These are phyloP conservation scores for Bradynema listronoti DNA, from an alignment of 1,140 invertebrate genomes.

Conservation along the genomic window DNA sequence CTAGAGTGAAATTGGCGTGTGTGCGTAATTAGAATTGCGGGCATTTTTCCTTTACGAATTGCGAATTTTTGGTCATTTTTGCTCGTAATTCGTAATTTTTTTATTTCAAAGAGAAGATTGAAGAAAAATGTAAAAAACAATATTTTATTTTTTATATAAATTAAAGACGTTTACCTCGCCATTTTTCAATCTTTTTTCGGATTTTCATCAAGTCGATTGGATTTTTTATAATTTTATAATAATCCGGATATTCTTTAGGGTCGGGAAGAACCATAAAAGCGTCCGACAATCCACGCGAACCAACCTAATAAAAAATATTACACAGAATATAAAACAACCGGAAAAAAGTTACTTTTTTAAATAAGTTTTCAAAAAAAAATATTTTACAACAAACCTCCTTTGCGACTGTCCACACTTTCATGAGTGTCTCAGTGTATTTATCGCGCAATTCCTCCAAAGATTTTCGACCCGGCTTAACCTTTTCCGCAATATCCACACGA, in stretches of 20 bases:
- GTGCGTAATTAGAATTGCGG: too few relatives aligned
- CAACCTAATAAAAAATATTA: constrained; percentile 64
- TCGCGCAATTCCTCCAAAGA: constrained; percentile 43
- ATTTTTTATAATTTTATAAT: constrained; percentile 92
- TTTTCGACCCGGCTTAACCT: constrained; percentile 40
- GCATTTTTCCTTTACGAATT: too few relatives aligned
- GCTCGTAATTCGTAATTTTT: too few relatives aligned
- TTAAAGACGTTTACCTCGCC: constrained; percentile 28
- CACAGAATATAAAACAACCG: neutral
- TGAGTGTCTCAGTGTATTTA: constrained; percentile 33
- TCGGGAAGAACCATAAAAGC: constrained; percentile 93
- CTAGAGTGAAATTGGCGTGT: too few relatives aligned
- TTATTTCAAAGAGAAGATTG: too few relatives aligned
- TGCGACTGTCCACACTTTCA: constrained; percentile 42
- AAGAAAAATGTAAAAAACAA: too few relatives aligned
- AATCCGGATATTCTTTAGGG: constrained; percentile 85
- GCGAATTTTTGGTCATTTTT: too few relatives aligned
- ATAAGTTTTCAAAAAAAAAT: too few relatives aligned
- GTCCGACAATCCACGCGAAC: constrained; percentile 76
- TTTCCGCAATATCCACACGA: constrained; percentile 20
- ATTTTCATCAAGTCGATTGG: constrained; percentile 95
- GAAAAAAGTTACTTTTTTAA: too few relatives aligned
- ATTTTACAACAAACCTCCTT: constrained; percentile 22
- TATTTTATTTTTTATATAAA: constrained; percentile 24
- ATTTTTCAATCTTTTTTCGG: constrained; percentile 74